phyloP scores from a whole-genome alignment of 2,113 vertebrate species.

The Hyaena hyaena region DNA sequence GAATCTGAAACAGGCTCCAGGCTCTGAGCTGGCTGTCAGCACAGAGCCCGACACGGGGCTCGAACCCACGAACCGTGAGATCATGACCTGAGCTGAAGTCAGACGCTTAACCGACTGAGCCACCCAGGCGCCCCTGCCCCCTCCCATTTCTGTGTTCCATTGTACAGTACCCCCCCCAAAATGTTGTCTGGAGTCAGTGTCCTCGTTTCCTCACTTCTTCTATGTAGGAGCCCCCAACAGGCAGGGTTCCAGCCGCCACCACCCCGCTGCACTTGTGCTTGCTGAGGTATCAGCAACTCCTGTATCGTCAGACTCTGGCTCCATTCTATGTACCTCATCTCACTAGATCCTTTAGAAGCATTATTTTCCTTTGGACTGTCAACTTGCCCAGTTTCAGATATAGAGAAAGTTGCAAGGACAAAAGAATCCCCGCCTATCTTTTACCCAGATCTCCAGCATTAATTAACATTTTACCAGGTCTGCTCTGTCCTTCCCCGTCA shows the following conservation, averaged over 20 bases:
- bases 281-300: neutral
- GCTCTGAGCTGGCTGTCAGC: too few relatives aligned
- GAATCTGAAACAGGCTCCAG: too few relatives aligned
- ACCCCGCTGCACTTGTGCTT: rapidly evolving
- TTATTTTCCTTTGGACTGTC: neutral
- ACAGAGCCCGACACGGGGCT: too few relatives aligned
- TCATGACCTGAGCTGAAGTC: too few relatives aligned
- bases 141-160: neutral
- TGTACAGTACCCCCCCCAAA: neutral
- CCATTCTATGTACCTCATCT: neutral
- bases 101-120: too few relatives aligned
- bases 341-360: neutral
- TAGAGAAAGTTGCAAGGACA: neutral
- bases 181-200: rapidly evolving
- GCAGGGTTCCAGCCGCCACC: too few relatives aligned
- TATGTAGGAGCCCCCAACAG: neutral
- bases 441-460: neutral
- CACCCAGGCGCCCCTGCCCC: too few relatives aligned
- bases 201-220: neutral
- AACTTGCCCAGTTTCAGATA: neutral
- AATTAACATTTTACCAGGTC: neutral
- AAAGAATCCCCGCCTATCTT: neutral
- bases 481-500: too few relatives aligned
- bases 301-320: neutral
- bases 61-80: too few relatives aligned